Base-by-base conservation (phyloP, 2,113 vertebrate species). In the Anarhynchus alexandrinus region DNA sequence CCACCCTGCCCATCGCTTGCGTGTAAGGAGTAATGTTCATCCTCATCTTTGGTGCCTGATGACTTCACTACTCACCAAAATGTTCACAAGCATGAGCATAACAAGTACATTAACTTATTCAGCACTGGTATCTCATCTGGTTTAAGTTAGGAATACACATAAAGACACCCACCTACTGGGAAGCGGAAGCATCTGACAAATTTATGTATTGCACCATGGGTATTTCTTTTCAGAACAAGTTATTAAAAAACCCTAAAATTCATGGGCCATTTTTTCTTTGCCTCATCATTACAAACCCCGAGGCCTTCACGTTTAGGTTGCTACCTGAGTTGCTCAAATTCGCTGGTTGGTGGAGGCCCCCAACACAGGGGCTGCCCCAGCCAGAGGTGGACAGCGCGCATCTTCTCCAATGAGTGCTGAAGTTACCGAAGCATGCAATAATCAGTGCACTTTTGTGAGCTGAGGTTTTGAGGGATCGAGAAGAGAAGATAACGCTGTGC, bases 391-490 rank as follows among this genome's bases (percentile, higher is more conserved):
- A 1, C 58, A 55, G 59, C 45, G 10, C 0, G 6, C 1, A 6
- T 42, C 34, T 15, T 23, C 32, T 10, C 4, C 67, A 30, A 2
- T 1, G 2, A 30, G 9, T 2, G 12, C 29, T 29, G 4, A 15
- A 3, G 23, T n/a, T 25, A 15, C 27, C 52, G 6, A 12, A 4
- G 12, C 18, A 2, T 3, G 38, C 17, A 7, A 40, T 5, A 40
- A 51, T 7, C 29, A 1, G 0, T 0, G 2, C 43, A 1, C 30
- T 77, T 5, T 0, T 2, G 1, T 0, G 6, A 45, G 47, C n/a
- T 34, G 72, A 77, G 70, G 20, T 12, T 36, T 11, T 25, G 72
- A 51, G 54, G 43, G 40, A 14, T 2, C 11, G 23, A 49, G 61
- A 47, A 38, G 17, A 58, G 57, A 49, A 17, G 79, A 20, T 11